These are phyloP conservation scores for Micromesistius poutassou DNA, from an alignment of 2,797 vertebrate species.

Conservation along the genomic window DNA sequence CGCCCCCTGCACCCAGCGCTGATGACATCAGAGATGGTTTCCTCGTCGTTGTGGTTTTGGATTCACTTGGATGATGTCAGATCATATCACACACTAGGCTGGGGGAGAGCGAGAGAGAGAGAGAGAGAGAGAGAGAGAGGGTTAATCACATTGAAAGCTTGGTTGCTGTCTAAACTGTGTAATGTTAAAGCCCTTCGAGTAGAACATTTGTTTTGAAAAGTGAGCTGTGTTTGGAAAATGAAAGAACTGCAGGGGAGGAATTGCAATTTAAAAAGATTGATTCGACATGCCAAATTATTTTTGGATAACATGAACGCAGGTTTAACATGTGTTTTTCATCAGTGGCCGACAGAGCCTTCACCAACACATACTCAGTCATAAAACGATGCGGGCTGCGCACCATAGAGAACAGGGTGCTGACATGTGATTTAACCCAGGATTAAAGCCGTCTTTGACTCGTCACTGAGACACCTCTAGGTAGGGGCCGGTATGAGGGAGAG, in stretches of 20 bases:
- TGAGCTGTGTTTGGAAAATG: background rate
- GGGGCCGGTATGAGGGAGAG: background rate
- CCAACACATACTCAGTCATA: background rate
- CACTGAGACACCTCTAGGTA: background rate
- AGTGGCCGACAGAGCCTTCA: background rate
- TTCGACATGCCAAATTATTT: background rate
- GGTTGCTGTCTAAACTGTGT: background rate
- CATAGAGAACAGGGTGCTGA: background rate
- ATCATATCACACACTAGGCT: background rate
- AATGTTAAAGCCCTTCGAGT: background rate
- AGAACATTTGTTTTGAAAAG: no score
- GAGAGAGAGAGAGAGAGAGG: background rate
- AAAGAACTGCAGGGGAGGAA: background rate
- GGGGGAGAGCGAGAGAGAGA: background rate
- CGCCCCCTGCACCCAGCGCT: background rate
- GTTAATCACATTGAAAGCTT: background rate
- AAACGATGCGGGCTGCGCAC: background rate
- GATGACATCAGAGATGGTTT: constrained; percentile 26
- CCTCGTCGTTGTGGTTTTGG: background rate
- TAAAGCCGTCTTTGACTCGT: background rate
- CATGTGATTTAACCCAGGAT: background rate
- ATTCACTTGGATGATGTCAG: background rate
- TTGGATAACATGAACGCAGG: background rate
- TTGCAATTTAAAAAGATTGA: no score
- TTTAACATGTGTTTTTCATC: background rate